Base-by-base conservation (phyloP, 35 echinoderm and acorn worm genomes). In the Chiridota heheva region DNA sequence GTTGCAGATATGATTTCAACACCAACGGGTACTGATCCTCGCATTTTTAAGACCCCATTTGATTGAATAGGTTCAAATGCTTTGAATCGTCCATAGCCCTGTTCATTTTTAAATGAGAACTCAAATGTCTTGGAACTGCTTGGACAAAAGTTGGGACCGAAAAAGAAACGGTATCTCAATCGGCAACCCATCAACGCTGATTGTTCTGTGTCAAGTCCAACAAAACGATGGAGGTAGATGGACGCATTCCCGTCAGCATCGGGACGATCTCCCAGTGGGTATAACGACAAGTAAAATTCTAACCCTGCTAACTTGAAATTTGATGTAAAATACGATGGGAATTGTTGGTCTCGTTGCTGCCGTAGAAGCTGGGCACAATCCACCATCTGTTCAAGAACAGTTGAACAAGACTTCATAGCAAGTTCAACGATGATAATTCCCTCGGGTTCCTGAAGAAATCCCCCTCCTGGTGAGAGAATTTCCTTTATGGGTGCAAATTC, bases 201-300 rank as follows among this genome's bases (percentile, higher is more conserved):
- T 3, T 70, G 77, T 35, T 86, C 71, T 6, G 68, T 63, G 22
- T 86, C 78, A 48, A 84, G 87, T 44, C 80, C 71, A 42, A 87
- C 58, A 61, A 86, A 90, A 44, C 92, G 88, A 45, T 96, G 92
- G 20, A 96, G 87, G 66, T 96, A 96, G 80, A 96, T 96, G 28
- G 92, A 96, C 22, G 90, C 92, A 48, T 90, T 70, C 10, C 82
- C 76, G 7, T 82, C 77, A 0, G 92, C 92, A 81, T 96, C 88
- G 76, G 89, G 81, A 26, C 92, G 87, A 61, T 96, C 92, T 28
- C 92, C 92, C 1, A 90, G 78, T 0, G 92, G 92, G 40, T 96
- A 96, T 6, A 96, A 69, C 1, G 92, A 96, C 22, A 96, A 60
- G 78, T 96, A 96, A 36, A 96, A 96, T 39, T 96, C 92, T 17